These are phyloP conservation scores for Stictocephala bisonia DNA, from an alignment of 2,888 invertebrate species.

Conservation along the genomic window DNA sequence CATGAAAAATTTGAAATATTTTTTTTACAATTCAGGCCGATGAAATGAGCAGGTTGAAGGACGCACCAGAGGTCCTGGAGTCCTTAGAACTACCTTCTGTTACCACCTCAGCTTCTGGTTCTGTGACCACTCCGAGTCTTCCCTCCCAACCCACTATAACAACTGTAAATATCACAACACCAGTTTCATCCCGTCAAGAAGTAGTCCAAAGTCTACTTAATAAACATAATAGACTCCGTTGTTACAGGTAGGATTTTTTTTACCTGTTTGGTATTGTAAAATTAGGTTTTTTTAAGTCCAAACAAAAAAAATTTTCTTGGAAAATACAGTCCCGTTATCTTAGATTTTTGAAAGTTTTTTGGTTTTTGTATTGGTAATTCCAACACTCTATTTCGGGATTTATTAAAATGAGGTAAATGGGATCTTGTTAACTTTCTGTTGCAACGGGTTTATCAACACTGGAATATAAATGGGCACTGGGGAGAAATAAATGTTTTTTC, in stretches of 20 bases:
- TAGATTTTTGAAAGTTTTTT: slow-evolving; percentile 36
- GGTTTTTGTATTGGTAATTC: neutral
- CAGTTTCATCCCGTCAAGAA: slow-evolving; percentile 55
- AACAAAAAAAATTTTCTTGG: no score
- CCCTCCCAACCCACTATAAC: neutral
- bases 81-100: slow-evolving; percentile 28
- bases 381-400: neutral
- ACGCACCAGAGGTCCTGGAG: slow-evolving; percentile 13
- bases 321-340: no score
- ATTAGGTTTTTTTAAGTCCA: no score
- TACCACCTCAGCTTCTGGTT: no score
- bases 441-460: no score
- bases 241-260: slow-evolving; percentile 55
- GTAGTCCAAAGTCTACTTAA: slow-evolving; percentile 65
- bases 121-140: slow-evolving; percentile 4
- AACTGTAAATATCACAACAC: neutral
- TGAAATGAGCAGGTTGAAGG: slow-evolving; percentile 43
- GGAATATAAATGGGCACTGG: no score
- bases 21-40: slow-evolving; percentile 29
- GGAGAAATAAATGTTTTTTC: no score
- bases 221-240: slow-evolving; percentile 64
- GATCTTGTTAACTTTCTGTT: no score
- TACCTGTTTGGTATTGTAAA: no score
- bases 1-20: neutral
- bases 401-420: neutral